These are phyloP conservation scores for Malacoctenus gilli DNA, from an alignment of 2,797 vertebrate species.

Conservation along the genomic window DNA sequence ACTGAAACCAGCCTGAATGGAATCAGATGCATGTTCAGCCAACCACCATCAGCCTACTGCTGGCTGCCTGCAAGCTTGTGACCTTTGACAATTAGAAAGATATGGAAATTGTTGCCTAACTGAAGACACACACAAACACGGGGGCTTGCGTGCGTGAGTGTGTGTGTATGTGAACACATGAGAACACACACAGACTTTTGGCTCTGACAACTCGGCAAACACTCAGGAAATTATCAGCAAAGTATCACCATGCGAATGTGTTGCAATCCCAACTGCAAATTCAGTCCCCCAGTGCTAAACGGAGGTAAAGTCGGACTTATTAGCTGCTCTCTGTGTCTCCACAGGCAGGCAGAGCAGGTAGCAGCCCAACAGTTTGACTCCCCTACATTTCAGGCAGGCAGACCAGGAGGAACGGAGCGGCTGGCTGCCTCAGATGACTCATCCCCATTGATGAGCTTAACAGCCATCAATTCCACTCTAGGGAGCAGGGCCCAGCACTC, in stretches of 20 bases:
- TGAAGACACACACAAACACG: conserved; percentile 33
- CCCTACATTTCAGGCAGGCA: conserved; percentile 60
- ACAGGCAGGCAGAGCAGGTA: conserved; percentile 51
- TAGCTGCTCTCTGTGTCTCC: conserved; percentile 35
- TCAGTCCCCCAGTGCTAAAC: conserved; percentile 5
- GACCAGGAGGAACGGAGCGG: conserved; percentile 68
- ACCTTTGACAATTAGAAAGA: conserved; percentile 74
- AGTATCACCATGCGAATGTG: conserved; percentile 19
- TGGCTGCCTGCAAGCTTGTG: conserved; percentile 64
- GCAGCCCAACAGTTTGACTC: conserved; percentile 61
- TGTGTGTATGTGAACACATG: conserved; percentile 12
- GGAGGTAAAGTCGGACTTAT: conserved; percentile 10
- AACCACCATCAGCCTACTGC: conserved; percentile 70
- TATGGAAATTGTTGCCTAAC: conserved; percentile 72
- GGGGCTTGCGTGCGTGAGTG: too few relatives aligned
- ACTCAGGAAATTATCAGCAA: too few relatives aligned
- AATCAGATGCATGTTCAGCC: conserved; percentile 73
- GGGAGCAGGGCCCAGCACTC: conserved; percentile 60
- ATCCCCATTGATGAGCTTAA: conserved; percentile 80
- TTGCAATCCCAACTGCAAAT: conserved; percentile 10
- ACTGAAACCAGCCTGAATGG: conserved; percentile 77
- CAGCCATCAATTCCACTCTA: conserved; percentile 77
- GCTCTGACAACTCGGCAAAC: conserved; percentile 37
- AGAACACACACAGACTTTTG: conserved; percentile 8
- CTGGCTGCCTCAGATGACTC: conserved; percentile 78